Evolutionary conservation across 2,888 invertebrate species (phyloP), one percentile per base, ranked within the genome.

Genomic region (Cerastis rubricosa): DNA sequence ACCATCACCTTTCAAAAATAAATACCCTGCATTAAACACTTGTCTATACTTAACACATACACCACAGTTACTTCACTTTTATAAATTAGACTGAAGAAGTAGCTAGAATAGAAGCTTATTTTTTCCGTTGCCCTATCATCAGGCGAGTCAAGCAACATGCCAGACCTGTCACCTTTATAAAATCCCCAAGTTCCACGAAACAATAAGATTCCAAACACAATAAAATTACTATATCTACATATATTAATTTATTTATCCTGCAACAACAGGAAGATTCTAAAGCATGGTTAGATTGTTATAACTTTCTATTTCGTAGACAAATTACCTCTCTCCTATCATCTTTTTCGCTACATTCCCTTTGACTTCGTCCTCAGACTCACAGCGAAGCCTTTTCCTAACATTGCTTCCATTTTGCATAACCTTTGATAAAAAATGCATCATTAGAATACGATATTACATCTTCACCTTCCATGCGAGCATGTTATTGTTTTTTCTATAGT

Each of bases 291-390:
- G 14, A 40, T 29, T 45, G 14, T 57, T 25, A 12, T n/a, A 51
- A 78, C 70, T 76, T 66, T 71, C 22, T 64, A 73, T 84, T 77
- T 81, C 65, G 73, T 83, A 83, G 76, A 71, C 67, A 61, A 5
- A 65, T 71, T 92, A 95, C 95, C 96, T 96, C 87, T 92, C 91
- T 77, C 90, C 80, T 68, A 91, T 84, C 70, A 93, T 66, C 85
- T 93, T 95, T 94, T 96, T 95, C 73, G 93, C 85, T 78, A 92
- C 29, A 91, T 95, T 96, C 77, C 93, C 94, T 83, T 89, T 89
- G 68, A 90, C 85, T 85, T 92, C 93, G 77, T 88, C 89, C 74
- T 91, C 92, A 40, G 95, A 95, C 59, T 95, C 94, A 91, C 91
- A 91, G 80, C 94, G 93, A 74, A 91, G 88, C 89, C 95, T 93